These are phyloP conservation scores for Corydoras maculifer DNA, from an alignment of 2,113 vertebrate species.

Conservation along the genomic window DNA sequence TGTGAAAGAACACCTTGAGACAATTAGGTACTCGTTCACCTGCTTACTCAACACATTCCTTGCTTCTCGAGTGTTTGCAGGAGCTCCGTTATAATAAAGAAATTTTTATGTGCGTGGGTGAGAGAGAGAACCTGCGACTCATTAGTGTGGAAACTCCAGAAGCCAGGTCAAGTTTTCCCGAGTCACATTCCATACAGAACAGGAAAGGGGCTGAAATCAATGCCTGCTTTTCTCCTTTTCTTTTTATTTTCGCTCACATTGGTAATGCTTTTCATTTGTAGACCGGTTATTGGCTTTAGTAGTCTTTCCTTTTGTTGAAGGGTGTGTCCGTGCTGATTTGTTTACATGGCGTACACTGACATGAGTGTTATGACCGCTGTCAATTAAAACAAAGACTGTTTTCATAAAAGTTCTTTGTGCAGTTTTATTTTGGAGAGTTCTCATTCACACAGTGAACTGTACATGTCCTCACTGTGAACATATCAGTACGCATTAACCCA, in stretches of 20 bases:
- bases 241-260: not conserved
- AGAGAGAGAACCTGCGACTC: constrained; percentile 6
- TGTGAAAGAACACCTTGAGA: constrained; percentile 19
- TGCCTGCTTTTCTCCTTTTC: constrained; percentile 7
- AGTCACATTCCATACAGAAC: constrained; percentile 22
- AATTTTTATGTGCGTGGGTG: not conserved
- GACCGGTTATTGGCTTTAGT: no score
- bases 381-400: no score
- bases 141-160: constrained; percentile 20
- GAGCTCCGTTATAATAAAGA: constrained; percentile 14
- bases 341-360: no score
- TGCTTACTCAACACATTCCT: constrained; percentile 28
- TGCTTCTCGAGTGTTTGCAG: not conserved
- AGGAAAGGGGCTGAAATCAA: constrained; percentile 24
- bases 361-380: no score
- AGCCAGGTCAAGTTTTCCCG: constrained; percentile 3
- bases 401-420: no score
- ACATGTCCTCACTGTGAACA: no score
- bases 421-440: no score
- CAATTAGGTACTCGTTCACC: constrained; percentile 21
- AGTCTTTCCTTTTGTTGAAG: no score
- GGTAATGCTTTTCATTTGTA: no score
- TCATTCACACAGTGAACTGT: no score
- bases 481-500: no score
- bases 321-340: no score